Percentiles rank a stretch among this genome's conserved stretches.
Conservation (phyloP, 2,797 vertebrate species). For the Enteromius trimaculatus region DNA sequence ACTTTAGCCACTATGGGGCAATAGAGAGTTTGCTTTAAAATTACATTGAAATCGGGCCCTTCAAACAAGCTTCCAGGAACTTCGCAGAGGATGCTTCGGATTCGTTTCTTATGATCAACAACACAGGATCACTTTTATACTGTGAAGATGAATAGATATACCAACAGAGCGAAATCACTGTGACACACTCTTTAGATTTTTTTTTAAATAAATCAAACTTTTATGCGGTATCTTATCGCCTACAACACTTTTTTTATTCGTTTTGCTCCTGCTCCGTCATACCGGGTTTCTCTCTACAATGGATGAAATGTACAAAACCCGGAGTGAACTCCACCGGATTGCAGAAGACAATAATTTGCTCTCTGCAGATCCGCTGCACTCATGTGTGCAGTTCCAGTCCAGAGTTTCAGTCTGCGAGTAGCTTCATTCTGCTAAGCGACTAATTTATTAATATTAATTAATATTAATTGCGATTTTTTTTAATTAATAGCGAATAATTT, state of each 20-base stretch:
- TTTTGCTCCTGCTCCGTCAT: not conserved
- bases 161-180: not conserved
- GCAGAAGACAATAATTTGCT: not conserved
- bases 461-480: no score
- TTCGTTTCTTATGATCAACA: not conserved
- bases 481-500: no score
- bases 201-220: not conserved
- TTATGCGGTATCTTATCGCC: not conserved
- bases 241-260: not conserved
- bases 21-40: constrained; percentile 37
- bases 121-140: not conserved
- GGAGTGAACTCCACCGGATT: not conserved
- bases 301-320: not conserved
- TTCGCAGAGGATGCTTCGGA: not conserved
- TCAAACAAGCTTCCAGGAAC: not conserved
- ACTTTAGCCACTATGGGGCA: constrained; percentile 47
- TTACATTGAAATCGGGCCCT: not conserved
- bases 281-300: not conserved
- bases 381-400: not conserved
- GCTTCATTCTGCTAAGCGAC: not conserved
- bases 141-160: not conserved
- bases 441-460: not conserved
- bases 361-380: not conserved
- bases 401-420: not conserved
- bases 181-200: not conserved